Evolutionary conservation across 1,140 invertebrate species (phyloP), one percentile per base, ranked within the genome.

Genomic region (Bicyclus anynana): DNA sequence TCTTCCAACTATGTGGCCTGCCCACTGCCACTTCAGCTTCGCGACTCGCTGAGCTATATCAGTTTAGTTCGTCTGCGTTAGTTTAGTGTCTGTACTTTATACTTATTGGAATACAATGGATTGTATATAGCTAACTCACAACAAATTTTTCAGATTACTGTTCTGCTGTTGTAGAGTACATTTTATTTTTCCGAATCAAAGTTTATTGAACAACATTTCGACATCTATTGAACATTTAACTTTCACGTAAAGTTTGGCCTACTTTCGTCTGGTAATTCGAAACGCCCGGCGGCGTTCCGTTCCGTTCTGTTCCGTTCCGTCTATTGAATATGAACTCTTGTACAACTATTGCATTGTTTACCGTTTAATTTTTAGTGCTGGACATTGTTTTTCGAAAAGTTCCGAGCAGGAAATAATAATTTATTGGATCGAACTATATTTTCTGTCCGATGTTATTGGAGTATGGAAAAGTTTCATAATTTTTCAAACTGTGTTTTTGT

Each of bases 221-320:
- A 44, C 40, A 44, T 44, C 40, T 44, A 44, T 44, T 44, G 40
- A 44, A 44, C 37, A 44, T 44, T 20, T 44, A 44, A 44, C 40
- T 44, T 44, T 44, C 40, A 44, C 40, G 17, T 44, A 44, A 44
- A 44, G 16, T 44, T 44, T 20, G 40, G 16, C 40, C 40, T 18
- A 44, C 17, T 44, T 44, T 20, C 40, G 5, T 18, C 40, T 12
- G 18, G 40, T 44, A 44, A 44, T 44, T 5, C 40, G 40, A 44
- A 44, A 44, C 20, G 16, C 40, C 40, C 40, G 40, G 9, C 7
- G 40, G 37, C 37, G 37, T 40, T 40, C 16, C 18, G 40, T 12
- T 20, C 40, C 18, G 40, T 20, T 44, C 16, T n/a, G 40, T 12
- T 20, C 40, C 18, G 40, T 20, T 44, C 40, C 40, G 17, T 20